Conservation (phyloP, 2,888 invertebrate genomes). For the Drosophila recens region DNA sequence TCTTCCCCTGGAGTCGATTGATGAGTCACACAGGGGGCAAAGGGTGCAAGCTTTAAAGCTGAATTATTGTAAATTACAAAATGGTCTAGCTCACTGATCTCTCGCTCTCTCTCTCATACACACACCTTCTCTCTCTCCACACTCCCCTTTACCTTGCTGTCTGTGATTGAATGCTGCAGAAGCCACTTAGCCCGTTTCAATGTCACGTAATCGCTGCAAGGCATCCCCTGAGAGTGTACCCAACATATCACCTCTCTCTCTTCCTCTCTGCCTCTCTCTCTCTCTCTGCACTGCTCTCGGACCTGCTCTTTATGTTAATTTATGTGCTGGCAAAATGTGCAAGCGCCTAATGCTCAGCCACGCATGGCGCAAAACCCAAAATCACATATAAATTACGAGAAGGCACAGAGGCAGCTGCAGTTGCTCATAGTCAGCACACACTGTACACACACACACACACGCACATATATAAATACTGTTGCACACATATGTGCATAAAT, state of each 20-base stretch:
- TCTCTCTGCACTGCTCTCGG: constrained; percentile 2
- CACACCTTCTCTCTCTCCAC: not conserved
- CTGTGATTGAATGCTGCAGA: constrained; percentile 36
- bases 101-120: not conserved
- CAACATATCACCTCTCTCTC: not conserved
- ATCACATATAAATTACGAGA: constrained; percentile 73
- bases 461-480: not conserved
- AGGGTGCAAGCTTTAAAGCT: constrained; percentile 44
- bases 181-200: constrained; percentile 69
- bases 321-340: constrained; percentile 80
- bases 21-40: constrained; percentile 29
- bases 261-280: not conserved
- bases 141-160: not conserved
- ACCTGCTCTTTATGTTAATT: constrained; percentile 73
- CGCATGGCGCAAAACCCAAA: constrained; percentile 73
- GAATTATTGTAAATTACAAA: constrained; percentile 45
- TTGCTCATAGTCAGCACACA: constrained; percentile 64
- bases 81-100: constrained; percentile 18
- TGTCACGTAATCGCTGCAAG: constrained; percentile 76
- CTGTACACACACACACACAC: not conserved
- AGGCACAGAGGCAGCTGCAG: constrained; percentile 49
- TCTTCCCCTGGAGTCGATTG: not conserved
- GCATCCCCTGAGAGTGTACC: constrained; percentile 34
- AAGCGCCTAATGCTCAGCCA: constrained; percentile 76
- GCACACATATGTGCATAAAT: not conserved